These are phyloP conservation scores for Neopipo cinnamomea DNA, from an alignment of 2,113 vertebrate species.

Conservation along the genomic window DNA sequence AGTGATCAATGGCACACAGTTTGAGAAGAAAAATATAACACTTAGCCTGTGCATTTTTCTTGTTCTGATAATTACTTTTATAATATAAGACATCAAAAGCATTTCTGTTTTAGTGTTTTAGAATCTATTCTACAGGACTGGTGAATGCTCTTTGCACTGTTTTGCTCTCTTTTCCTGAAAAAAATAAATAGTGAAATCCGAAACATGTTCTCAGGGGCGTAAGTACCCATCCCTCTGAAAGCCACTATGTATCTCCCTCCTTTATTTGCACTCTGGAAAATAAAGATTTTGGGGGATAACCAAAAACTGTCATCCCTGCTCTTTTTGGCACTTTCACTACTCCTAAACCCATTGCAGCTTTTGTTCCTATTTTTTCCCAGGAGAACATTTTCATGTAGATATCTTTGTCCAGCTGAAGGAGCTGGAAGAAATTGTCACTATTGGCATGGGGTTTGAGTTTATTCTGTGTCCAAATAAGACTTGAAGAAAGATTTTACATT, in stretches of 20 bases:
- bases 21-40: neutral
- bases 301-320: neutral
- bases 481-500: neutral
- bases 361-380: neutral
- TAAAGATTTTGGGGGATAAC: neutral
- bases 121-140: neutral
- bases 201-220: fast-evolving
- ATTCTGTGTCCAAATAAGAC: neutral
- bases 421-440: neutral
- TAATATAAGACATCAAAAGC: neutral
- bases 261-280: neutral
- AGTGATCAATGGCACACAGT: neutral
- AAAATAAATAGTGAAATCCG: neutral
- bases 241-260: neutral
- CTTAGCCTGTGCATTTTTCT: neutral
- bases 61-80: neutral
- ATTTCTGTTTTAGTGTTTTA: neutral
- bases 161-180: neutral
- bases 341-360: neutral
- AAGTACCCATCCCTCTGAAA: neutral
- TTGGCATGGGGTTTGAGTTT: neutral
- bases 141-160: neutral
- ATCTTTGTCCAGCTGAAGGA: neutral
- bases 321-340: neutral
- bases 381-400: neutral